Evolutionary conservation across 1,140 invertebrate species (phyloP), one percentile per base, ranked within the genome.

Genomic region (Hyposmocoma kahamanoa): DNA sequence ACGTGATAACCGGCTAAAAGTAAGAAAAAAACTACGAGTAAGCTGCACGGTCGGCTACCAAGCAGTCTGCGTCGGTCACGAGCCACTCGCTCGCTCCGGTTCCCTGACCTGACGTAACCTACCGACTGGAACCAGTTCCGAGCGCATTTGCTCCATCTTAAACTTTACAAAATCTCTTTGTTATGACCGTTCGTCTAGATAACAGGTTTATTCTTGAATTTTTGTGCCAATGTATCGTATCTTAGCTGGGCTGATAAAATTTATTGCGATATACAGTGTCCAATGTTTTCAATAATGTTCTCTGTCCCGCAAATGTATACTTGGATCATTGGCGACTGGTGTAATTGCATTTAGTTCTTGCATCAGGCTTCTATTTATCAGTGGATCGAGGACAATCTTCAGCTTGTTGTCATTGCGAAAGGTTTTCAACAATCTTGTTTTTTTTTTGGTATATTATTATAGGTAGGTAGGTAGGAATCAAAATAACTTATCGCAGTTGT

Each of bases 51-150:
- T 41, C 56, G 36, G 39, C 47, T 44, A 53, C 36, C 42, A 56
- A 15, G 50, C 55, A 39, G 45, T 43, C 46, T 22, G 52, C 53
- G 30, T 26, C 50, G 60, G 58, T 65, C 58, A 54, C 50, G 50
- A 52, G 36, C 56, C 50, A 50, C 36, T 39, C 48, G 22, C 47
- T 43, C 47, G 32, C 53, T 50, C 49, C 59, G 57, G 67, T 72
- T 66, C 58, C 52, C 60, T 71, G 62, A 68, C 60, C 65, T 48
- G 58, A 28, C n/a, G n/a, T n/a, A n/a, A n/a, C 44, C 52, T 42
- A 47, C 30, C 28, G 47, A 30, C 21, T 47, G 38, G 20, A 53
- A 55, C 46, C 45, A 44, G 34, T 49, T 48, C 38, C 30, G 42
- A 47, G 34, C 30, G 36, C 42, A 59, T 17, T 15, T 47, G 24